Conservation (phyloP, 1,140 invertebrate species). For the Lasioglossum baleicum region DNA sequence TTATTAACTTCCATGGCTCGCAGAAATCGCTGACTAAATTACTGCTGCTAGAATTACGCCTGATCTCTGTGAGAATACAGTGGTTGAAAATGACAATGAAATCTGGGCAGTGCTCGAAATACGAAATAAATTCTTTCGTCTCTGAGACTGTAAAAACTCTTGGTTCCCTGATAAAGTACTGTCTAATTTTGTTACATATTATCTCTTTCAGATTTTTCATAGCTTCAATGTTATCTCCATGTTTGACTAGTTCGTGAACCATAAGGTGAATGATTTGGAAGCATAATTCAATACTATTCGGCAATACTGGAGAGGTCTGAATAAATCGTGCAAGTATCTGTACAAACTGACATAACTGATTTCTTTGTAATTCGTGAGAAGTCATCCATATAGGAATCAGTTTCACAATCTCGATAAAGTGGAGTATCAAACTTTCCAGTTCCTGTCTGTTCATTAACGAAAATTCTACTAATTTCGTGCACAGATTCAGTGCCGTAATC, state of each 20-base stretch:
- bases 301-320: conserved; percentile 25
- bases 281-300: conserved; percentile 56
- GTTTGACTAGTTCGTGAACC: conserved; percentile 45
- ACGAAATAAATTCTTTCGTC: conserved; percentile 59
- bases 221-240: not conserved
- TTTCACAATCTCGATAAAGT: conserved; percentile 63
- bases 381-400: conserved; percentile 59
- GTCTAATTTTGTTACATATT: conserved; percentile 66
- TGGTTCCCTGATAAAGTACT: conserved; percentile 64
- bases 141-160: conserved; percentile 54
- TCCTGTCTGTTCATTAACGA: conserved; percentile 49
- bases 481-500: conserved; percentile 62
- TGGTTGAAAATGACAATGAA: conserved; percentile 69
- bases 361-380: conserved; percentile 31
- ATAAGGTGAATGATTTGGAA: conserved; percentile 64
- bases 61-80: conserved; percentile 68
- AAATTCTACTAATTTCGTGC: conserved; percentile 62
- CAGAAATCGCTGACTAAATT: conserved; percentile 42
- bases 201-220: conserved; percentile 44
- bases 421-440: conserved; percentile 43
- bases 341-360: conserved; percentile 33
- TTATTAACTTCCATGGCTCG: conserved; percentile 66
- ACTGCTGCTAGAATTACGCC: not conserved
- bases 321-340: conserved; percentile 54
- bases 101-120: conserved; percentile 64